Percentiles rank a stretch among this genome's conserved stretches.
phyloP scores from a whole-genome alignment of 2,888 invertebrate species.

The Epirrhoe alternata region DNA sequence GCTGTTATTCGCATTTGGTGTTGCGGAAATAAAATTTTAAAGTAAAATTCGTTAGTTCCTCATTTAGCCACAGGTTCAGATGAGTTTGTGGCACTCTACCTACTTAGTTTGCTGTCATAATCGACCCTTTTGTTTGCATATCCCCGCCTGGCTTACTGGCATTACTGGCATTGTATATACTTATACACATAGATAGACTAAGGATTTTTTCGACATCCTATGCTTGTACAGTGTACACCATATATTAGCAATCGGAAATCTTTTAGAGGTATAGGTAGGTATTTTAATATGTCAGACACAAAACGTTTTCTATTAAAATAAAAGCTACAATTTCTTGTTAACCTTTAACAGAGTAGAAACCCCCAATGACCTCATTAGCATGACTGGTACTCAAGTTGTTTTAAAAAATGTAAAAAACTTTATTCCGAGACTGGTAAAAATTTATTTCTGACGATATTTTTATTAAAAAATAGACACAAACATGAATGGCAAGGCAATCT shows the following conservation, averaged over 20 bases:
- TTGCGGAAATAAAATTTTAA: too few species aligned
- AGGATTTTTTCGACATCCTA: too few species aligned
- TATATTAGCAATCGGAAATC: neutral
- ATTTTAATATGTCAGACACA: conserved; percentile 6
- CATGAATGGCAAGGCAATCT: too few species aligned
- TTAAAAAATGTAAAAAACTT: conserved; percentile 14
- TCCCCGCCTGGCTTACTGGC: neutral
- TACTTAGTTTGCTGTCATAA: conserved; percentile 3
- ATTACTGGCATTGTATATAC: neutral
- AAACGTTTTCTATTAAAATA: conserved; percentile 11
- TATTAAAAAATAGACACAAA: neutral
- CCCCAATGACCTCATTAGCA: conserved; percentile 28
- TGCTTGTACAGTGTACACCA: too few species aligned
- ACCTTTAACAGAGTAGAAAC: conserved; percentile 27
- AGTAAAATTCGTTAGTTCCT: too few species aligned
- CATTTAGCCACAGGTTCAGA: too few species aligned
- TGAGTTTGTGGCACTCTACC: too few species aligned
- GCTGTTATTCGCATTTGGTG: too few species aligned
- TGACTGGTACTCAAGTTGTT: conserved; percentile 24
- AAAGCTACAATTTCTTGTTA: conserved; percentile 20
- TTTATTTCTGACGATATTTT: neutral
- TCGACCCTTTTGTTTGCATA: neutral
- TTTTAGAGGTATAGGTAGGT: neutral
- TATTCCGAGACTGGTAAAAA: conserved; percentile 44
- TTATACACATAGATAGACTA: neutral